A percentile compares a stretch with the other conserved stretches of the same genome.
Conservation (phyloP, 1,140 invertebrate genomes). For the Drosophila takahashii region DNA sequence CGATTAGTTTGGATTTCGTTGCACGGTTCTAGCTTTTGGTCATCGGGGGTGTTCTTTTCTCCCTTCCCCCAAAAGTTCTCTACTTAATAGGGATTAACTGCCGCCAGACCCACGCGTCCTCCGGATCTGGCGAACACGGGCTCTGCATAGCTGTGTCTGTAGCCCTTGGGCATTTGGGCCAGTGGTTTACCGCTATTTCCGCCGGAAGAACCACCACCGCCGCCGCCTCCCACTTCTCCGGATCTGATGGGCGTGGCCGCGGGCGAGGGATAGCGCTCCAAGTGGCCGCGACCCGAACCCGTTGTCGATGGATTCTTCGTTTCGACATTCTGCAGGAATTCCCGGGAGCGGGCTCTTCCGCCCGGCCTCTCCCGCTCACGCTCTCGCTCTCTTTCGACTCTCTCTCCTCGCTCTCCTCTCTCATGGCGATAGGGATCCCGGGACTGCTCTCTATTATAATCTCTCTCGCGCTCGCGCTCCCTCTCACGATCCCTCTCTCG, state of each 20-base stretch:
- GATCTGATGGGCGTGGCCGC: conserved; percentile 53
- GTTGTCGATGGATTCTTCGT: conserved; percentile 43
- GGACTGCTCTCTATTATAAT: conserved; percentile 56
- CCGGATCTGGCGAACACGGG: conserved; percentile 80
- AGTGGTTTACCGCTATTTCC: conserved; percentile 55
- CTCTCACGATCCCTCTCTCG: conserved; percentile 47
- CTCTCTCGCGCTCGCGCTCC: conserved; percentile 55
- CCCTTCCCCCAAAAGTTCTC: not conserved
- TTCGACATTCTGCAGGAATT: conserved; percentile 56
- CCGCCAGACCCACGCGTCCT: conserved; percentile 80
- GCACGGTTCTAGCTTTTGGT: conserved; percentile 40
- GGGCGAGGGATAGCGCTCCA: conserved; percentile 67
- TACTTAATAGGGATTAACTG: conserved; percentile 79
- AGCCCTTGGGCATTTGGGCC: conserved; percentile 82
- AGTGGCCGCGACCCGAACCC: conserved; percentile 28
- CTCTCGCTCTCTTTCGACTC: conserved; percentile 18
- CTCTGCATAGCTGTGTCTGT: conserved; percentile 86
- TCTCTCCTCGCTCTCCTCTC: conserved; percentile 31
- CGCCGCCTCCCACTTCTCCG: conserved; percentile 10
- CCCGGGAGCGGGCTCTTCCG: conserved; percentile 59
- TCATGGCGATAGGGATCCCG: conserved; percentile 62
- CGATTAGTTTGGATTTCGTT: conserved; percentile 54
- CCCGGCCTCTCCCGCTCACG: conserved; percentile 16
- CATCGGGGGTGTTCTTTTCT: not conserved
- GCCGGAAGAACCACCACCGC: conserved; percentile 12